Percentiles rank a stretch among this genome's conserved stretches.
These are phyloP conservation scores for Anolis sagrei DNA, from an alignment of 2,113 vertebrate species.

Conservation along the genomic window DNA sequence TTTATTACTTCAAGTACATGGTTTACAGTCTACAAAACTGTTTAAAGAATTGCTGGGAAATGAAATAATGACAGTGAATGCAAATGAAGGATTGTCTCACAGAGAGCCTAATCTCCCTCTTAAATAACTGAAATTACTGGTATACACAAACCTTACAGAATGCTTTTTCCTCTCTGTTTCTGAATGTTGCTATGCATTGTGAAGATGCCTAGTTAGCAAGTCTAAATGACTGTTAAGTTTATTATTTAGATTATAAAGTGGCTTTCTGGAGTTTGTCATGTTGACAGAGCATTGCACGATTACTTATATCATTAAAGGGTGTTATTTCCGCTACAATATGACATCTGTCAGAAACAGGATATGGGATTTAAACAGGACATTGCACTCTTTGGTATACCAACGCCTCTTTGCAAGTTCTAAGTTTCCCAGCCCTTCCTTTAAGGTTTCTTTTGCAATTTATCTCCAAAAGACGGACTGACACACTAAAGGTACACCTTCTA, in stretches of 20 bases:
- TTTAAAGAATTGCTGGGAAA: too few relatives aligned
- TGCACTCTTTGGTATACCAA: neutral
- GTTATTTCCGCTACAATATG: neutral
- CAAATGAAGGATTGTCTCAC: too few relatives aligned
- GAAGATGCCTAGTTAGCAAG: too few relatives aligned
- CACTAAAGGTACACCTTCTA: neutral
- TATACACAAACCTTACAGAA: too few relatives aligned
- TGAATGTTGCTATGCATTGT: too few relatives aligned
- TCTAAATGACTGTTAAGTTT: too few relatives aligned
- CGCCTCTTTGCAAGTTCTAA: neutral
- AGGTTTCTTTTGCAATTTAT: neutral
- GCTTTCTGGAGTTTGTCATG: neutral
- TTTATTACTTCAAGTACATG: too few relatives aligned
- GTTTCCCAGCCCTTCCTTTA: slow-evolving; percentile 8
- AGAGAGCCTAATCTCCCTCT: too few relatives aligned
- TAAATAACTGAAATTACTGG: too few relatives aligned
- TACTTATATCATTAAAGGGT: neutral
- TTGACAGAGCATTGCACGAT: rapidly evolving
- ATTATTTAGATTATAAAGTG: neutral
- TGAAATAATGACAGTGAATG: too few relatives aligned
- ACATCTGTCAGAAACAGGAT: neutral
- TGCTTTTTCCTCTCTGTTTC: too few relatives aligned
- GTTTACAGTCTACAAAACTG: too few relatives aligned
- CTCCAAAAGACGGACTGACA: neutral
- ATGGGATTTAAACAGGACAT: neutral